Conservation (phyloP, 2,888 invertebrate species). For the Andrena haemorrhoa region DNA sequence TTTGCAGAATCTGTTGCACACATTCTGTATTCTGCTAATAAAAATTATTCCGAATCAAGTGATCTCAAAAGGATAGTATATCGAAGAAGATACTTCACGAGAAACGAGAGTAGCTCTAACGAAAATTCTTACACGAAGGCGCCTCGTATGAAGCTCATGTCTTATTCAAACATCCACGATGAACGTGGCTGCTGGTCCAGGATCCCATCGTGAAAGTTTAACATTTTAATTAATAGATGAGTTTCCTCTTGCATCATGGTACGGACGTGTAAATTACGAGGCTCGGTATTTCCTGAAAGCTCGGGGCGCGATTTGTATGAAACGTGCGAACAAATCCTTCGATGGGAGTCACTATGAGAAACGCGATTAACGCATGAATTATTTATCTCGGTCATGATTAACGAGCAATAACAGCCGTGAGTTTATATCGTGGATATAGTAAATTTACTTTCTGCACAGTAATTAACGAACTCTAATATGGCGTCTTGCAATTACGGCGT, state of each 20-base stretch:
- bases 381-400: slow-evolving; percentile 21
- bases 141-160: not conserved
- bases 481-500: not conserved
- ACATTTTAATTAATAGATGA: slow-evolving; percentile 30
- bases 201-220: slow-evolving; percentile 26
- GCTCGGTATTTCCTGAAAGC: slow-evolving; percentile 6
- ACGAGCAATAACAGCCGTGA: not conserved
- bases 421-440: not conserved
- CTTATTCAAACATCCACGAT: slow-evolving; percentile 2
- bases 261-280: slow-evolving; percentile 12
- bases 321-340: slow-evolving; percentile 30
- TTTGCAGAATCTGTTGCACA: no score
- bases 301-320: not conserved
- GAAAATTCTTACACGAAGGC: not conserved
- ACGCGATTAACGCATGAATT: slow-evolving; percentile 15
- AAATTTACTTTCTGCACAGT: slow-evolving; percentile 7
- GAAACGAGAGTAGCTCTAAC: not conserved
- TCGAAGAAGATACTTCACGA: no score
- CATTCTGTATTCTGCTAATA: no score
- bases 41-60: no score
- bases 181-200: not conserved
- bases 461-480: slow-evolving; percentile 1
- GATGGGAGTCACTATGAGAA: slow-evolving; percentile 3
- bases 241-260: slow-evolving; percentile 25
- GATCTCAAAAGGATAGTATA: no score